Conservation (phyloP, 2,797 vertebrate species). For the Parotocinclus haroldoi region DNA sequence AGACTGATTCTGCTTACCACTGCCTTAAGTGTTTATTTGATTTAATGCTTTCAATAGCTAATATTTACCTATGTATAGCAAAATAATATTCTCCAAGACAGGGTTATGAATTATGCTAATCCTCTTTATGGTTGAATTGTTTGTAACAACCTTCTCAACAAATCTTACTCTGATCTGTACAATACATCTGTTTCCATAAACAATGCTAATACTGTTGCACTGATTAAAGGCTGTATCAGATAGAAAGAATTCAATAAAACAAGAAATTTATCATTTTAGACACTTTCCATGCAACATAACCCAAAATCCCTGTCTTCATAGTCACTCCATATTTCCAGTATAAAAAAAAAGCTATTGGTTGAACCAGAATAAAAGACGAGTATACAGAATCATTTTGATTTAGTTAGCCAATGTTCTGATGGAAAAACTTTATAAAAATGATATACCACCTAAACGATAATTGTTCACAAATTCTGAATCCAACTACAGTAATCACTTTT, state of each 20-base stretch:
- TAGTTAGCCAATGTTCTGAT: too few relatives aligned
- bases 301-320: too few relatives aligned
- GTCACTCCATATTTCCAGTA: too few relatives aligned
- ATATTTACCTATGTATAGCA: constrained; percentile 23
- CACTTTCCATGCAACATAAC: too few relatives aligned
- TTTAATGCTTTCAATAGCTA: constrained; percentile 42
- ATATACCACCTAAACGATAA: too few relatives aligned
- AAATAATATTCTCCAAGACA: constrained; percentile 2
- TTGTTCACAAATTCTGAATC: too few relatives aligned
- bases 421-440: too few relatives aligned
- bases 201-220: not conserved
- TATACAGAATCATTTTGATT: too few relatives aligned
- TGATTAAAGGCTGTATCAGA: not conserved
- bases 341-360: too few relatives aligned
- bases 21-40: constrained; percentile 38
- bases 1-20: constrained; percentile 32
- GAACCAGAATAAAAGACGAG: too few relatives aligned
- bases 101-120: constrained; percentile 25
- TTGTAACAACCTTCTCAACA: not conserved
- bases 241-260: not conserved
- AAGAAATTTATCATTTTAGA: not conserved
- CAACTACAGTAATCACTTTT: not conserved
- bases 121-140: constrained; percentile 1
- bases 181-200: not conserved
- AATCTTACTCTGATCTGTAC: not conserved